Base-by-base conservation (phyloP, 2,888 invertebrate species). In the Chalcis sispes region DNA sequence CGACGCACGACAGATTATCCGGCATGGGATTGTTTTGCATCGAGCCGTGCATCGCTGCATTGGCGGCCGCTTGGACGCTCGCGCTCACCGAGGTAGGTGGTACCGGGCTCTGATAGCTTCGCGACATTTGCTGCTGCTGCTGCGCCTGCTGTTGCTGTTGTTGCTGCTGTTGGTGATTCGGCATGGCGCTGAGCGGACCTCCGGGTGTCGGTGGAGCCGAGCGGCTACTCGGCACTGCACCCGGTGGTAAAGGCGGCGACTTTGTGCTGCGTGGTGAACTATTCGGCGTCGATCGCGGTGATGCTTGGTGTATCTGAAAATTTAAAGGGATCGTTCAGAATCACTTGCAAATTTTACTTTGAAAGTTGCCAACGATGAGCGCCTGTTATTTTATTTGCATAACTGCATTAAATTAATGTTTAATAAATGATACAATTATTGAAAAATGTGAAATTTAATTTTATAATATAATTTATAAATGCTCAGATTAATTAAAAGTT, bases 251-350 rank as follows among this genome's bases (percentile, higher is more conserved):
- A 0, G 96, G 95, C 0, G 96, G 96, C 36, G 95, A 95, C 88
- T 96, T 96, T 40, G 95, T 95, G 81, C 95, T 95, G 36, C 95
- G 91, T 20, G 96, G 96, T 42, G 95, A 96, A 65, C 95, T 96
- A 88, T 96, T 96, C 1, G 95, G 96, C 1, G 96, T 96, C 18
- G 96, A 96, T 54, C 95, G 91, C 0, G 96, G 96, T 29, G 95
- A 95, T 7, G 94, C 91, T 85, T 96, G 96, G 87, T 96, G 96
- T 84, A 95, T 96, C 94, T 94, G 87, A 18, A 83, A 85, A 56
- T n/a, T n/a, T n/a, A n/a, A n/a, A n/a, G n/a, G n/a, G n/a, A n/a
- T n/a, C n/a, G n/a, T n/a, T n/a, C n/a, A n/a, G n/a, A n/a, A n/a
- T n/a, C n/a, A n/a, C n/a, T n/a, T n/a, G n/a, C n/a, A n/a, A n/a